These are phyloP conservation scores for Mimachlamys varia DNA, from an alignment of 2,888 invertebrate genomes.

Conservation along the genomic window DNA sequence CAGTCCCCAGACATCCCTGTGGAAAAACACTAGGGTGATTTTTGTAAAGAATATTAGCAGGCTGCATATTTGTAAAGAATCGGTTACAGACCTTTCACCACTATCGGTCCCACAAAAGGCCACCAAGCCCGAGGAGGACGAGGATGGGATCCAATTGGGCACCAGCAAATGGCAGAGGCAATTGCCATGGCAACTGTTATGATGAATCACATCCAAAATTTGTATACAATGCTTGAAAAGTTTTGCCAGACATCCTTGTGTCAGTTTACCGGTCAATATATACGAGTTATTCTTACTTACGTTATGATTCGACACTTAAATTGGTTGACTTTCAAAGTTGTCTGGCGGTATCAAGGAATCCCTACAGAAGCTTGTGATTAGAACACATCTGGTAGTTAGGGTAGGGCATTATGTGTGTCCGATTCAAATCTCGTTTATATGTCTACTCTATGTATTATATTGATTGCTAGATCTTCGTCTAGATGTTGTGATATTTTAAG, in stretches of 20 bases:
- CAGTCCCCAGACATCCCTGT: background rate
- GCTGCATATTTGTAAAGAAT: constrained; percentile 34
- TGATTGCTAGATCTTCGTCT: background rate
- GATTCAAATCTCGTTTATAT: background rate
- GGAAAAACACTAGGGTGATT: background rate
- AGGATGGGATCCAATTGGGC: background rate
- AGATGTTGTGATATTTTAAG: background rate
- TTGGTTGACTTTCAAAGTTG: background rate
- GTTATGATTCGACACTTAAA: constrained; percentile 5
- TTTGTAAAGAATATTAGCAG: background rate
- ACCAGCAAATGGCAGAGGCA: background rate
- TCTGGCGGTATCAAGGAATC: background rate
- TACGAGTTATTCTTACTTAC: background rate
- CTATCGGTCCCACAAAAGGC: background rate
- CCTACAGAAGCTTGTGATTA: background rate
- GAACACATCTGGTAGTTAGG: background rate
- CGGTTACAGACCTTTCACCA: constrained; percentile 3
- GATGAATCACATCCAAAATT: constrained; percentile 15
- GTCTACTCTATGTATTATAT: background rate
- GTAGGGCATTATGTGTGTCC: background rate
- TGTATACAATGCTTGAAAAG: constrained; percentile 31
- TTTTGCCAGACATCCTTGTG: background rate
- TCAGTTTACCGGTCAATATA: constrained; percentile 3
- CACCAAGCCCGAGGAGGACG: background rate
- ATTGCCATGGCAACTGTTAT: constrained; percentile 23